Conservation (phyloP, 2,113 vertebrate species). For the Istiophorus platypterus region DNA sequence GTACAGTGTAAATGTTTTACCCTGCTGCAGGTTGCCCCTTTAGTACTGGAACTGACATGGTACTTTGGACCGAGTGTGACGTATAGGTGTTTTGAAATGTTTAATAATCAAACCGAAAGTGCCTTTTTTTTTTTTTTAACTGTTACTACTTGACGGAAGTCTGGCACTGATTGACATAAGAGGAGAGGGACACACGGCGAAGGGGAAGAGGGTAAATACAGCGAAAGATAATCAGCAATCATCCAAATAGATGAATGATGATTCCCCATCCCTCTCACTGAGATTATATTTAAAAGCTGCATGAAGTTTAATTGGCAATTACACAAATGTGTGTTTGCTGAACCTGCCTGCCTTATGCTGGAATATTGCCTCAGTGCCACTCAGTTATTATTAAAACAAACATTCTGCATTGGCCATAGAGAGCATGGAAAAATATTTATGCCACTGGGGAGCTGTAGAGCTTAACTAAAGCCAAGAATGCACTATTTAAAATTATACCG, state of each 20-base stretch:
- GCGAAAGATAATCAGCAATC: not conserved
- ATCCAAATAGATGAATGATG: not conserved
- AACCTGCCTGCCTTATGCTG: not conserved
- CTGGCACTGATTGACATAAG: conserved; percentile 39
- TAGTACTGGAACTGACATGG: conserved; percentile 1
- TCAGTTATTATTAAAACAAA: not conserved
- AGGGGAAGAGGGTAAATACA: not conserved
- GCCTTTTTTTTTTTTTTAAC: not conserved
- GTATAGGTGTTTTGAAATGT: conserved; percentile 24
- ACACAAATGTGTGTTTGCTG: not conserved
- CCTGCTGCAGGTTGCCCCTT: not conserved
- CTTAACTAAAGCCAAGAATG: not conserved
- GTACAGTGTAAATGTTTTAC: conserved; percentile 60
- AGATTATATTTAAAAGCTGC: conserved; percentile 9
- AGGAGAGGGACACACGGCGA: not conserved
- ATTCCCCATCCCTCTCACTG: not conserved
- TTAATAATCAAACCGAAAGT: conserved; percentile 64
- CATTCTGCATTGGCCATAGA: not conserved
- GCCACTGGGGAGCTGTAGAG: not conserved
- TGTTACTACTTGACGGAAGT: conserved; percentile 18
- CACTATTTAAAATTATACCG: no score
- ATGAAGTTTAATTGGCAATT: not conserved
- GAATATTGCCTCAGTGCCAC: not conserved
- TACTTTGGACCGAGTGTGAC: conserved; percentile 50
- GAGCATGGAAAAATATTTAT: no score